Percentiles rank a stretch among this genome's conserved stretches.
phyloP scores from a whole-genome alignment of 2,113 vertebrate species.

The Rhinopomastus cyanomelas region DNA sequence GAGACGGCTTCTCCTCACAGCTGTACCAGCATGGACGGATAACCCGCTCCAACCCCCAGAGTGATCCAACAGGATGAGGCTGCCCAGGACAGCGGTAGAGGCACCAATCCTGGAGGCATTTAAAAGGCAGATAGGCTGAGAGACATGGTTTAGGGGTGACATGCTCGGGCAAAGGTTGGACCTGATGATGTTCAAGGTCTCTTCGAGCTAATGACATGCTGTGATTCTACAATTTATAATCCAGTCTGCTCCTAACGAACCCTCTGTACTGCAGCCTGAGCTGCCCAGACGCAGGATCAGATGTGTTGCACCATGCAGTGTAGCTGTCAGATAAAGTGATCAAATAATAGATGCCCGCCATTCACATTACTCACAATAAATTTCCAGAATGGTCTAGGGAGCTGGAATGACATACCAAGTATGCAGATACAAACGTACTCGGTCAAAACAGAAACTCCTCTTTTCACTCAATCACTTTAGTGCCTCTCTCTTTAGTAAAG shows the following conservation, averaged over 20 bases:
- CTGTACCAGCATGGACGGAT: rapidly evolving
- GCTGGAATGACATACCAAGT: not conserved
- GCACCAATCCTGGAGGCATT: too few relatives aligned
- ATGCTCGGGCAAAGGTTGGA: too few relatives aligned
- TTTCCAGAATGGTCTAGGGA: not conserved
- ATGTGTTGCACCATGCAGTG: rapidly evolving
- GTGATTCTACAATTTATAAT: not conserved
- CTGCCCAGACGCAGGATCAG: too few relatives aligned
- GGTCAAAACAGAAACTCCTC: not conserved
- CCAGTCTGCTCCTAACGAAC: not conserved
- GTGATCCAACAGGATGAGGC: too few relatives aligned
- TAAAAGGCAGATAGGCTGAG: too few relatives aligned
- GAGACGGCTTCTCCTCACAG: not conserved
- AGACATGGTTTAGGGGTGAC: too few relatives aligned
- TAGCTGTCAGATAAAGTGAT: not conserved
- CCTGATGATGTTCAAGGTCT: too few relatives aligned
- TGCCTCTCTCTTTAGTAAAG: not conserved
- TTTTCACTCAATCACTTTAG: not conserved
- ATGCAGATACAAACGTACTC: not conserved
- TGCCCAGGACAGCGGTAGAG: too few relatives aligned
- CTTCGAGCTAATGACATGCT: too few relatives aligned
- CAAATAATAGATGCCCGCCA: not conserved
- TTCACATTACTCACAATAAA: not conserved
- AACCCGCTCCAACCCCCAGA: not conserved
- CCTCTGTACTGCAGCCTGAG: not conserved